Percentiles rank a stretch among this genome's conserved stretches.
These are phyloP conservation scores for Anthophora plumipes DNA, from an alignment of 2,888 invertebrate species.

Conservation along the genomic window DNA sequence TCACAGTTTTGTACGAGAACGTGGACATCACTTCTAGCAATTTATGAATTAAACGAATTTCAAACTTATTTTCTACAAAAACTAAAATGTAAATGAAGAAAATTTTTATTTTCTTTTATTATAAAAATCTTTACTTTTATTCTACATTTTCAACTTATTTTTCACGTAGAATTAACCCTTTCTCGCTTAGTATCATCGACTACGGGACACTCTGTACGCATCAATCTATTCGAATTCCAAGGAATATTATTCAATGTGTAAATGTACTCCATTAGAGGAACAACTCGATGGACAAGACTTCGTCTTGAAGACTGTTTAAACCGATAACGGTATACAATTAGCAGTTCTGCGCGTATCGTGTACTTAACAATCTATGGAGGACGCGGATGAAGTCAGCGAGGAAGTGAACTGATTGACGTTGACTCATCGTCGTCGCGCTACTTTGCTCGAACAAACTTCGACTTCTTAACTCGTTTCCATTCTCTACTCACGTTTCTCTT, in stretches of 20 bases:
- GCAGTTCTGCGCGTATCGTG: conserved; percentile 20
- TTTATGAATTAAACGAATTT: no score
- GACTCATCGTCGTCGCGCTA: conserved; percentile 4
- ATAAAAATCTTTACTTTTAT: no score
- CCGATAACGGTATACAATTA: conserved; percentile 53
- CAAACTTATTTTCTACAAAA: no score
- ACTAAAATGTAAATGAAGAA: no score
- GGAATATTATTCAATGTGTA: conserved; percentile 2
- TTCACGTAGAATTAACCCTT: no score
- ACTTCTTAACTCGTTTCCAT: background rate
- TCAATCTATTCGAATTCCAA: background rate
- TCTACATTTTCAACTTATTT: no score
- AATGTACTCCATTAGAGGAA: background rate
- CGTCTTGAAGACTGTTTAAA: conserved; percentile 21
- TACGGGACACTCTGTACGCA: background rate
- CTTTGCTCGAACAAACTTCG: background rate
- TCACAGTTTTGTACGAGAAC: no score
- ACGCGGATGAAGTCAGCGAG: conserved; percentile 7
- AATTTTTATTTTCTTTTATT: no score
- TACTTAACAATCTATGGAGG: conserved; percentile 42
- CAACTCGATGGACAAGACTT: background rate
- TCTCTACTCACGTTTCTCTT: background rate
- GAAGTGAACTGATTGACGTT: conserved; percentile 34
- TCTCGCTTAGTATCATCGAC: no score
- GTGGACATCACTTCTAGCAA: no score